Evolutionary conservation across 2,797 vertebrate species (phyloP), one percentile per base, ranked within the genome.

Genomic region (Glyptemys insculpta): DNA sequence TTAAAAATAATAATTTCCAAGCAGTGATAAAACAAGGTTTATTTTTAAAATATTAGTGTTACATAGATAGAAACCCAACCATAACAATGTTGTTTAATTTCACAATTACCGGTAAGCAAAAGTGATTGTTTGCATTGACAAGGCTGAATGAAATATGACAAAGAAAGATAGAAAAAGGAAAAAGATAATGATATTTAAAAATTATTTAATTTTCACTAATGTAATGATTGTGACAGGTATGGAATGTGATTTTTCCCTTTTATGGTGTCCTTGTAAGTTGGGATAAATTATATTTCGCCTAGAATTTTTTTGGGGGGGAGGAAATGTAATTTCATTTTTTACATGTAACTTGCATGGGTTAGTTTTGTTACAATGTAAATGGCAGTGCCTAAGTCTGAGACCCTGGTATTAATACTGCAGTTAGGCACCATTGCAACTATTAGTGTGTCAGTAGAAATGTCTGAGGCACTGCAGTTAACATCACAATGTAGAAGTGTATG

Each of bases 391-490:
- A 81, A 29, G 23, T 89, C 59, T 68, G 59, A 95, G 29, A 74
- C 82, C 79, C 57, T 92, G 56, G 74, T 80, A 82, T 81, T 96
- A 93, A 90, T 11, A 25, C 21, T 47, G 23, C 83, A 80, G 41
- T 87, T 91, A 81, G 29, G 16, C 49, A 62, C 92, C 49, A 37
- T 34, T 95, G 34, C 62, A 87, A 81, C 18, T 31, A 93, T 65
- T 90, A 41, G 15, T 29, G 37, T 81, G 52, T 57, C 65, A 81
- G 72, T 54, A 3, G 2, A 93, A 95, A 56, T 59, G 74, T 82
- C 37, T 95, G 83, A 95, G 91, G n/a, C 53, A 50, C 56, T 37
- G 87, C 89, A 83, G 85, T 53, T 89, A 91, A 37, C 57, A 87
- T 62, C 59, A 83, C 83, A 95, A 90, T 18, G 82, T 87, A 50